Evolutionary conservation across 2,888 invertebrate species (phyloP), one percentile per base, ranked within the genome.

Genomic region (Colostygia pectinataria): DNA sequence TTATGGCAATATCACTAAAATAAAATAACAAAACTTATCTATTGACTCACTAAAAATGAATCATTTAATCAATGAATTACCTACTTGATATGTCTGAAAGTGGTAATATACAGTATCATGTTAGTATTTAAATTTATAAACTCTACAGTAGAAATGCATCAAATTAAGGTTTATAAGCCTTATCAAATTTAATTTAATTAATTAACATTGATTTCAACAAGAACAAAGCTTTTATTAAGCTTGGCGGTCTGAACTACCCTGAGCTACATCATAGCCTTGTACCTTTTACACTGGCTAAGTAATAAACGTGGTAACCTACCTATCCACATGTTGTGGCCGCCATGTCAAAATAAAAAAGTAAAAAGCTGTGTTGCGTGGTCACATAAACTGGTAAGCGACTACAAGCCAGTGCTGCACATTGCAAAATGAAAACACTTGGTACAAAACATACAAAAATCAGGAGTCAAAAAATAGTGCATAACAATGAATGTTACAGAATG

Each of bases 351-450:
- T 33, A 61, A 61, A 61, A 61, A 50, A 63, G 55, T 58, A 63
- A 57, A 58, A 71, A 70, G 64, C 63, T 61, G 64, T 67, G 58
- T 59, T 63, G 66, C 56, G 59, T 68, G 66, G 43, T 57, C 60
- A 71, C 66, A 66, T 65, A 68, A 63, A 77, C 65, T 61, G 58
- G 63, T 61, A 84, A 87, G 83, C 83, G 59, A 77, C 83, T 85
- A 85, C 71, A 87, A 88, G 88, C 86, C 63, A 68, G 87, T 87
- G 88, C 80, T 74, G 62, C 66, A 74, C 63, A 77, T 77, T 78
- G 81, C 80, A 71, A 71, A 68, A 74, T 65, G 61, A 60, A 69
- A 73, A 73, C 69, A 76, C 68, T 75, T 73, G 63, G n/a, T 74
- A 77, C 69, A 75, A 71, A 76, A 75, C 62, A 63, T 71, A 71